Evolutionary conservation across 2,113 vertebrate genomes (phyloP), one percentile per base, ranked within the genome.

Genomic region (Toxotes jaculatrix): DNA sequence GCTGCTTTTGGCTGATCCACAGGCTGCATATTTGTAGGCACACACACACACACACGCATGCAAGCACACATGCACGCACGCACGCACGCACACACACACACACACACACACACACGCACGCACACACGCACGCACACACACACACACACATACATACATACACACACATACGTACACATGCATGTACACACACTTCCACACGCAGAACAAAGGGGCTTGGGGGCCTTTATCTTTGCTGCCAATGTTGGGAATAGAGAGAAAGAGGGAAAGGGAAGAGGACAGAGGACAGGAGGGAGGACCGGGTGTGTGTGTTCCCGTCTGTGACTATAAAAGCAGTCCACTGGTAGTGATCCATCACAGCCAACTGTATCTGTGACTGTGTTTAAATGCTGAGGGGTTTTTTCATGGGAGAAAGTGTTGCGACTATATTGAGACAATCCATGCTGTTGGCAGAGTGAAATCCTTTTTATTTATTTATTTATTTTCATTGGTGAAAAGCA

Each of bases 1-100:
- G 91, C 85, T 94, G 89, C 84, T 94, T 91, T 95, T 93, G 94
- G 94, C 92, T 89, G 61, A 82, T 87, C 74, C 76, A 88, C 87
- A 77, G 78, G 77, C 87, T 82, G 76, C 86, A 85, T 79, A 83
- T 91, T 89, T 88, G 68, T 14, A 82, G 68, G 47, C 59, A 51
- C 74, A 68, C 68, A 49, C 56, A 51, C 32, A 76, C 59, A 74
- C 83, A 67, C 73, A 68, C 66, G n/a, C n/a, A n/a, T n/a, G n/a
- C n/a, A n/a, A n/a, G 47, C 59, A 51, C 74, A 68, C 68, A 49
- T n/a, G n/a, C n/a, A n/a, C n/a, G n/a, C 56, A 51, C 32, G 74
- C 59, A 74, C 83, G 64, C 73, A 68, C 66, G 47, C 59, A 51
- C 74, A 68, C 68, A 49, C 56, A 51, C 32, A 76, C 59, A 74